phyloP scores from a whole-genome alignment of 2,888 invertebrate species.

The Mylabris sibirica region DNA sequence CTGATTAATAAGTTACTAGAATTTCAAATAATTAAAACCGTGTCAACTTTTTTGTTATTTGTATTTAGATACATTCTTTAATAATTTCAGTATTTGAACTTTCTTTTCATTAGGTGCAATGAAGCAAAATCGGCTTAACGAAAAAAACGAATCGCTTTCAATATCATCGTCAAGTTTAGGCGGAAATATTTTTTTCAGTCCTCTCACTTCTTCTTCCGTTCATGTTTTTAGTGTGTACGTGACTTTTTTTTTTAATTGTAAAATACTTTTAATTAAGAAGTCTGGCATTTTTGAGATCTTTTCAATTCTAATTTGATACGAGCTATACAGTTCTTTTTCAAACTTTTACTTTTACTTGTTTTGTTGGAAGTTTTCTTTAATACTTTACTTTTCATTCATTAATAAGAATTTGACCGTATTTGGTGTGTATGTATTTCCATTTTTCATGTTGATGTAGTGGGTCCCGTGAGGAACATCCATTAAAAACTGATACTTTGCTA shows the following conservation, averaged over 20 bases:
- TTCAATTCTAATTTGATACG: slow-evolving; percentile 49
- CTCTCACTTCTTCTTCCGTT: not conserved
- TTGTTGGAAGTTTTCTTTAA: slow-evolving; percentile 30
- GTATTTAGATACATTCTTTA: not conserved
- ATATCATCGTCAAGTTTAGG: slow-evolving; percentile 32
- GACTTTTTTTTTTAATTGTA: slow-evolving; percentile 46
- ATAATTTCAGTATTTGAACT: not conserved
- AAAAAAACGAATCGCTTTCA: slow-evolving; percentile 26
- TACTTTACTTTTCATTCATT: not conserved
- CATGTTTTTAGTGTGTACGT: slow-evolving; percentile 22
- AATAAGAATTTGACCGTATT: not conserved
- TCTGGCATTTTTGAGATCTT: slow-evolving; percentile 40
- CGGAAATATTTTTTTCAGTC: slow-evolving; percentile 32
- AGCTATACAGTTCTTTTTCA: slow-evolving; percentile 28
- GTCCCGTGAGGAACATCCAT: slow-evolving; percentile 3
- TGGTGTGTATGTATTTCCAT: not conserved
- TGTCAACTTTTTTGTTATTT: not conserved
- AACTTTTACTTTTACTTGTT: slow-evolving; percentile 47
- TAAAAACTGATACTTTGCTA: slow-evolving; percentile 2
- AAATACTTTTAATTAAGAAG: slow-evolving; percentile 48
- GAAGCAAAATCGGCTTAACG: slow-evolving; percentile 38
- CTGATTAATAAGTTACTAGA: not conserved
- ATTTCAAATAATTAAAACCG: not conserved
- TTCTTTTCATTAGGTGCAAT: slow-evolving; percentile 25
- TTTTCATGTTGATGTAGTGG: not conserved